Conservation (phyloP, 2,888 invertebrate genomes). For the Coecobrya sp. region DNA sequence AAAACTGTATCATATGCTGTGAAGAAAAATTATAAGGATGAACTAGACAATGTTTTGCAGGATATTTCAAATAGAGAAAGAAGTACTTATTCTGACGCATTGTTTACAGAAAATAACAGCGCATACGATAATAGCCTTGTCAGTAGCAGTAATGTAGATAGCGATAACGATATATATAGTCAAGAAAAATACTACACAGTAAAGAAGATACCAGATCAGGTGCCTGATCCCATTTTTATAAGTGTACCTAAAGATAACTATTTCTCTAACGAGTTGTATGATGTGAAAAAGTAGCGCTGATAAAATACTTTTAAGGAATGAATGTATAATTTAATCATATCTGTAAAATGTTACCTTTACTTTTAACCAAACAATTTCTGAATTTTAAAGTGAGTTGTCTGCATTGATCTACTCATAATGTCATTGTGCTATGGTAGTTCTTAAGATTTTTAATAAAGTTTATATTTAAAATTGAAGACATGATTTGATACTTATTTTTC, state of each 20-base stretch:
- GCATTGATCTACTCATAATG: neutral
- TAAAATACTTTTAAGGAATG: neutral
- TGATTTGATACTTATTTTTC: too few species aligned
- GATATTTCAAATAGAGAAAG: constrained; percentile 24
- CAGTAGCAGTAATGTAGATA: neutral
- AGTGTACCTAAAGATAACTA: constrained; percentile 60
- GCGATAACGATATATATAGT: neutral
- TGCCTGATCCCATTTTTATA: constrained; percentile 65
- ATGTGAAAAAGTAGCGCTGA: neutral
- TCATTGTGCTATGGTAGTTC: neutral
- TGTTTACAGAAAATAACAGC: neutral
- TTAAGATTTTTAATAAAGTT: neutral
- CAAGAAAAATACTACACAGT: constrained; percentile 43
- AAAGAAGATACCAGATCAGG: neutral
- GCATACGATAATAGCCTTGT: neutral
- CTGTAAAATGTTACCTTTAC: neutral
- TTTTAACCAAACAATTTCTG: neutral
- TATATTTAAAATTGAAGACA: neutral
- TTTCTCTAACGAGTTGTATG: constrained; percentile 7
- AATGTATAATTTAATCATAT: neutral
- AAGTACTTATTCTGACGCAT: neutral
- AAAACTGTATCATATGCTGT: constrained; percentile 16
- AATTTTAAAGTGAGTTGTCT: neutral
- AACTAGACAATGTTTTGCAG: constrained; percentile 22
- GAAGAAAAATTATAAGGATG: constrained; percentile 38